phyloP scores from a whole-genome alignment of 53 echinoderm and acorn worm species.

The Holothuria scabra region DNA sequence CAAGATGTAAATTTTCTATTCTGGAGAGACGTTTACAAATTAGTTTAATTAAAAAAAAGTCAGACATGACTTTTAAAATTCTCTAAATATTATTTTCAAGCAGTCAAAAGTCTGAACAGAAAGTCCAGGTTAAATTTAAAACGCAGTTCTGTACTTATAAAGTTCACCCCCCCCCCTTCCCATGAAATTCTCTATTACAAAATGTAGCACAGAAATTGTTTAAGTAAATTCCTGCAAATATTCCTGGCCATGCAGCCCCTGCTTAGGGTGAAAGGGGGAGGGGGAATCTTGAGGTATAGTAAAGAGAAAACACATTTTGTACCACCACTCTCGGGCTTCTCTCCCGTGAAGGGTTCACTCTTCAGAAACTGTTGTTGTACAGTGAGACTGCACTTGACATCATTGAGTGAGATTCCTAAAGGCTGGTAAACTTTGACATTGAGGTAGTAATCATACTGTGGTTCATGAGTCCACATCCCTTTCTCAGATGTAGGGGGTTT shows the following conservation, averaged over 20 bases:
- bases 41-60: no score
- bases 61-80: no score
- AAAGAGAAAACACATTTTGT: not conserved
- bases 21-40: no score
- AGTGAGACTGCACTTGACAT: constrained; percentile 89
- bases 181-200: not conserved
- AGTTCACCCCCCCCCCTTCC: not conserved
- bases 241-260: no score
- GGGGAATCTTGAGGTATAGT: no score
- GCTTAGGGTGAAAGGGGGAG: no score
- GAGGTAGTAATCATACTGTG: constrained; percentile 86
- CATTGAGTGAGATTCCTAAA: constrained; percentile 64
- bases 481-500: constrained; percentile 81
- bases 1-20: no score
- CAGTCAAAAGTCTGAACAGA: no score
- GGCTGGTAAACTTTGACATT: constrained; percentile 87
- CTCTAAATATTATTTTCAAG: no score
- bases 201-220: not conserved
- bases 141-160: no score
- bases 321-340: constrained; percentile 54
- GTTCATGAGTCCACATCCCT: constrained; percentile 92
- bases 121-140: no score
- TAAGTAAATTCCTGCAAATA: not conserved
- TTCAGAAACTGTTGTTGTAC: constrained; percentile 81
- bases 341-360: constrained; percentile 58